These are phyloP conservation scores for Adela reaumurella DNA, from an alignment of 2,888 invertebrate species.

Conservation along the genomic window DNA sequence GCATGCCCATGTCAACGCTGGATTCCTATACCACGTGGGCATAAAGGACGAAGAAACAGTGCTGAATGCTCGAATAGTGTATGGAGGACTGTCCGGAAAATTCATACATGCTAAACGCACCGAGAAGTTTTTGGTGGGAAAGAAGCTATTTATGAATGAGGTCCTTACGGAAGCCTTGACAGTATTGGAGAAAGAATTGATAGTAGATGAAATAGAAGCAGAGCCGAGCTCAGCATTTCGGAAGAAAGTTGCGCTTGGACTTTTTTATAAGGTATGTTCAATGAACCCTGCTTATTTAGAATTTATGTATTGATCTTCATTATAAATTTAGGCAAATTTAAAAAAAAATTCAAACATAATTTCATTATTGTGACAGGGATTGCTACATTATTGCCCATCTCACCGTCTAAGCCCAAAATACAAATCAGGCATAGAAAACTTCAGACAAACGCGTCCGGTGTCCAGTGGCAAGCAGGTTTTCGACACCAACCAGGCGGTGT, in stretches of 20 bases:
- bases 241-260: conserved; percentile 53
- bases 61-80: conserved; percentile 50
- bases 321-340: neutral
- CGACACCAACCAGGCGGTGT: conserved; percentile 47
- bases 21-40: conserved; percentile 59
- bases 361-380: neutral
- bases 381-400: neutral
- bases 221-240: conserved; percentile 58
- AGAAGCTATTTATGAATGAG: conserved; percentile 28
- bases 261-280: conserved; percentile 70
- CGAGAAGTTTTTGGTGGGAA: conserved; percentile 45
- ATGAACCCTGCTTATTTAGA: neutral
- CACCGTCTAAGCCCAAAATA: neutral
- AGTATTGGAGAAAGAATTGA: conserved; percentile 21
- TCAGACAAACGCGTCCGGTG: conserved; percentile 24
- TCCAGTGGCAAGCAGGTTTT: conserved; percentile 53
- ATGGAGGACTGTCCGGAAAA: conserved; percentile 51
- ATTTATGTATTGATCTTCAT: no score
- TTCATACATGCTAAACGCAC: conserved; percentile 48
- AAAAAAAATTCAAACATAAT: neutral
- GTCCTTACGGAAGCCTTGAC: conserved; percentile 24
- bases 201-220: conserved; percentile 44
- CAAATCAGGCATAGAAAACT: neutral
- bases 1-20: conserved; percentile 73
- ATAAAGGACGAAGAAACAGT: conserved; percentile 29